Evolutionary conservation across 2,888 invertebrate species (phyloP), one percentile per base, ranked within the genome.

Genomic region (Drosophila flavopinicola): DNA sequence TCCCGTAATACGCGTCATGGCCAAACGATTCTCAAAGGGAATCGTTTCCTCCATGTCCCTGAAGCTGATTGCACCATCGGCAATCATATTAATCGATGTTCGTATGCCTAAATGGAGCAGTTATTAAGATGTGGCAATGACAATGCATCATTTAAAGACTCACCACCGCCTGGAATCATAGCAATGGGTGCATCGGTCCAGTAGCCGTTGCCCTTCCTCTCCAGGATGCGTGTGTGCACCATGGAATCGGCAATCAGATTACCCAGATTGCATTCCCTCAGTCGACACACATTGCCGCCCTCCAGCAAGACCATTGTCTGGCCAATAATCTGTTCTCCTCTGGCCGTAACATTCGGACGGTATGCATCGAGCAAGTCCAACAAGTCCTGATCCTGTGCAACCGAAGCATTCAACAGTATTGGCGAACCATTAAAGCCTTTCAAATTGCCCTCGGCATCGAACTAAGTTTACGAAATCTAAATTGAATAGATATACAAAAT

Each of bases 151-250:
- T 10, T n/a, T 1, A 29, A 0, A 0, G 2, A 60, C 74, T 39
- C 56, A 51, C 94, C 94, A 30, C 97, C 97, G 11, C 95, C 94
- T 89, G 96, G 95, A 30, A 95, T 91, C 0, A 97, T 78, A 1
- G 94, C 95, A 74, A 97, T 94, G 0, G 96, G 93, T 0, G 95
- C 94, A 83, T 95, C 94, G 0, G 95, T 95, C 97, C 97, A 97
- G 38, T 93, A 93, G 1, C 61, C 65, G 0, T 87, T 87, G 10
- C 83, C 85, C 39, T 74, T 66, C 10, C 91, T 75, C 20, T 83
- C 75, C 1, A 92, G 90, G 72, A 93, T 93, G 4, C 90, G 78
- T 0, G 85, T 71, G 78, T 93, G 92, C 0, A 96, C 91, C 90
- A 96, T 93, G 0, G 97, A 94, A 84, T 97, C 97, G 0, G 95